Percentiles rank a stretch among this genome's conserved stretches.
These are phyloP conservation scores for Dicrurus megarhynchus DNA, from an alignment of 2,113 vertebrate genomes.

Conservation along the genomic window DNA sequence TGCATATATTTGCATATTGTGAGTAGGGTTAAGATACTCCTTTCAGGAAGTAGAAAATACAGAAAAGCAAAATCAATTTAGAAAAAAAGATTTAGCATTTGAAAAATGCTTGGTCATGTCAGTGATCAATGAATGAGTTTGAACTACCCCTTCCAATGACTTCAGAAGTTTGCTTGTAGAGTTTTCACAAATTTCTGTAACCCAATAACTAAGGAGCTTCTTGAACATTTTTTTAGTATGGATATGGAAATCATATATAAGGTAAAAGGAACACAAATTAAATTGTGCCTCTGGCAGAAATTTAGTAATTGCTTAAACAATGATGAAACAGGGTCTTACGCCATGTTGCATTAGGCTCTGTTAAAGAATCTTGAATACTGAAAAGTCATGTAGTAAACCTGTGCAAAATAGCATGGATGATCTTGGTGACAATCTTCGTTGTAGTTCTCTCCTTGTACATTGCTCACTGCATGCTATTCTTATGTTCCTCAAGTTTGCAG, in stretches of 20 bases:
- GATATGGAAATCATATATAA: not conserved
- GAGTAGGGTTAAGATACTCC: not conserved
- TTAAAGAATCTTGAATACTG: not conserved
- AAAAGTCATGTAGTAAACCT: not conserved
- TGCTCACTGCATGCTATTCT: fast-evolving
- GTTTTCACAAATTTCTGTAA: not conserved
- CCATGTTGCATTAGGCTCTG: not conserved
- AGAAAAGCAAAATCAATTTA: not conserved
- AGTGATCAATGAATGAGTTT: not conserved
- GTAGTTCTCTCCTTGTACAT: not conserved
- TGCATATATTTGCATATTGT: not conserved
- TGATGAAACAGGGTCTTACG: not conserved
- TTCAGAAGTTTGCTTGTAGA: not conserved
- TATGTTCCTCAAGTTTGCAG: not conserved
- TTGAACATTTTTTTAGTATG: not conserved
- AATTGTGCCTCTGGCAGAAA: not conserved
- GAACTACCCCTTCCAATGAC: not conserved
- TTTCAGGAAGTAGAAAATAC: not conserved
- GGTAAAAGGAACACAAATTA: not conserved
- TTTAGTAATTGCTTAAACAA: not conserved
- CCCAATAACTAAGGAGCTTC: not conserved
- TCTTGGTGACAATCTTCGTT: fast-evolving
- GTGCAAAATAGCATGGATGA: not conserved
- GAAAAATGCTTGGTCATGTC: not conserved
- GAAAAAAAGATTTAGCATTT: not conserved